Conservation (phyloP, 2,888 invertebrate genomes). For the Antheraea yamamai region DNA sequence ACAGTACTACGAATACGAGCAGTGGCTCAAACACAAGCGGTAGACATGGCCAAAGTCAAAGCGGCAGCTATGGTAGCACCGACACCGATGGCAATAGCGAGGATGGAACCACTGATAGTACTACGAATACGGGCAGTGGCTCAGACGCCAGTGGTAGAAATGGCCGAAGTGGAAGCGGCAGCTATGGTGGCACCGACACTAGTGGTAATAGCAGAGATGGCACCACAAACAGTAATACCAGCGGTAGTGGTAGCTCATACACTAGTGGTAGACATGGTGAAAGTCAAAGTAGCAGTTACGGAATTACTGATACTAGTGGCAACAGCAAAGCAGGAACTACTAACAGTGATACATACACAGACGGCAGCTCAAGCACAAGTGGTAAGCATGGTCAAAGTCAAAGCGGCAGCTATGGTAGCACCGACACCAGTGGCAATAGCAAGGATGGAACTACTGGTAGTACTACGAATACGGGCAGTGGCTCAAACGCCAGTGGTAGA, state of each 20-base stretch:
- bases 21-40: background rate
- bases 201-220: background rate
- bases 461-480: too few species aligned
- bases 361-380: too few species aligned
- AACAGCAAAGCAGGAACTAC: too few species aligned
- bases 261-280: background rate
- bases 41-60: background rate
- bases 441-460: too few species aligned
- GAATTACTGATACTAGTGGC: too few species aligned
- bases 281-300: too few species aligned
- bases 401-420: too few species aligned
- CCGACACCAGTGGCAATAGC: too few species aligned
- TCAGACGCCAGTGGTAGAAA: background rate
- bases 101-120: background rate
- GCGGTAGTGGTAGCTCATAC: background rate
- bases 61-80: background rate
- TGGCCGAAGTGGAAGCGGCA: background rate
- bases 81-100: background rate
- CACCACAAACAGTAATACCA: background rate
- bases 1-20: background rate
- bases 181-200: background rate
- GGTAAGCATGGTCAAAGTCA: too few species aligned
- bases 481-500: background rate
- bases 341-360: too few species aligned
- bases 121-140: background rate